These are phyloP conservation scores for Tetropium fuscum DNA, from an alignment of 2,888 invertebrate species.

Conservation along the genomic window DNA sequence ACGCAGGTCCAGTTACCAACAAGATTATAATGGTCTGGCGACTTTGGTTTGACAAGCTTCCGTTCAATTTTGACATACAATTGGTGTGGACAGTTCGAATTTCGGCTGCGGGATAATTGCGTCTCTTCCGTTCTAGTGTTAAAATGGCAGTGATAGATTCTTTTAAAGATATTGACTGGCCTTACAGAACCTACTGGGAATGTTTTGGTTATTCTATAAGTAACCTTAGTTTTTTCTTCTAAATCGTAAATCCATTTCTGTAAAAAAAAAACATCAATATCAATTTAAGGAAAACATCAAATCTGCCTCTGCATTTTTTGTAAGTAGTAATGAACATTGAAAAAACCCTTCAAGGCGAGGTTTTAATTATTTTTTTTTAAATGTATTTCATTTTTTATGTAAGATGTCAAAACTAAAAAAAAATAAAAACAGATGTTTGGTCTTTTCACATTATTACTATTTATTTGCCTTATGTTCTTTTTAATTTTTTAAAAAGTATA, in stretches of 20 bases:
- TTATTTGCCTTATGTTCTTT: too few species aligned
- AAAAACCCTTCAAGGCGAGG: too few species aligned
- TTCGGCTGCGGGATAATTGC: constrained; percentile 15
- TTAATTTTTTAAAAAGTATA: too few species aligned
- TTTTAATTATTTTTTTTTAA: too few species aligned
- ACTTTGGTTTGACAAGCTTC: constrained; percentile 16
- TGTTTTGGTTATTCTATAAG: constrained; percentile 13
- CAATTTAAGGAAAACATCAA: too few species aligned
- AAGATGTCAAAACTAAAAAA: too few species aligned
- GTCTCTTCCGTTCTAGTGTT: constrained; percentile 20
- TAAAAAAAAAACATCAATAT: too few species aligned
- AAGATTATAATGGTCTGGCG: constrained; percentile 18
- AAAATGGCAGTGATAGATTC: constrained; percentile 24
- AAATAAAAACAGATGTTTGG: too few species aligned
- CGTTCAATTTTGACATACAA: constrained; percentile 23
- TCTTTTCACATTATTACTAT: too few species aligned
- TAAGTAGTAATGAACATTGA: too few species aligned
- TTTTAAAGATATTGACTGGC: constrained; percentile 15
- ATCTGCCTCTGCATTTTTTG: too few species aligned
- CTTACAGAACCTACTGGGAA: constrained; percentile 12
- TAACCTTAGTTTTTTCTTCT: constrained; percentile 17
- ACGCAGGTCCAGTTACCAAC: constrained; percentile 17
- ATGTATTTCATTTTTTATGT: too few species aligned
- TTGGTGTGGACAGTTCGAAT: constrained; percentile 25
- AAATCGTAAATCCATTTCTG: constrained; percentile 9